These are phyloP conservation scores for Entelurus aequoreus DNA, from an alignment of 2,113 vertebrate genomes.

Conservation along the genomic window DNA sequence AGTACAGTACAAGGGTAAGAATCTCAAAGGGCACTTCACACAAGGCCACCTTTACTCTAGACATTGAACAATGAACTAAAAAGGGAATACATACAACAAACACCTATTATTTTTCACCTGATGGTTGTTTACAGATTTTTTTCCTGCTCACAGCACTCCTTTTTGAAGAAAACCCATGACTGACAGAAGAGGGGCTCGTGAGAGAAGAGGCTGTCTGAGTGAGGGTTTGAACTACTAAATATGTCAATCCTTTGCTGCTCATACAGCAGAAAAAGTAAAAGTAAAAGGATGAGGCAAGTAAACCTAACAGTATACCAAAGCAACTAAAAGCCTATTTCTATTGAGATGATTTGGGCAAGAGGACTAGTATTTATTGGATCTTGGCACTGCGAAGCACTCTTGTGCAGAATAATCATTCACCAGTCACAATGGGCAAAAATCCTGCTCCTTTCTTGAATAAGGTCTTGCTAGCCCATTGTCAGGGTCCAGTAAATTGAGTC, in stretches of 20 bases:
- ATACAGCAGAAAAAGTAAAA: conserved; percentile 32
- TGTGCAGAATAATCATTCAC: conserved; percentile 43
- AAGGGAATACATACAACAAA: conserved; percentile 15
- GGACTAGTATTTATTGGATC: conserved; percentile 33
- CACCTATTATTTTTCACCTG: conserved; percentile 33
- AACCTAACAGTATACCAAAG: conserved; percentile 35
- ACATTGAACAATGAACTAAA: conserved; percentile 30
- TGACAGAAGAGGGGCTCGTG: conserved; percentile 41
- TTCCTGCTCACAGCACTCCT: conserved; percentile 19
- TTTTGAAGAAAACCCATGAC: conserved; percentile 48
- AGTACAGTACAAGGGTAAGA: conserved; percentile 56
- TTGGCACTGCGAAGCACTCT: conserved; percentile 9
- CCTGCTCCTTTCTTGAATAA: conserved; percentile 42
- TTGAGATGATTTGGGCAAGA: conserved; percentile 20
- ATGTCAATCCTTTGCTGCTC: conserved; percentile 23
- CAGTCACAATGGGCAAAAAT: conserved; percentile 53
- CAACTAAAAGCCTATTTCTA: conserved; percentile 37
- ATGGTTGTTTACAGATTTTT: conserved; percentile 44
- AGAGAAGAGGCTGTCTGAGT: conserved; percentile 26
- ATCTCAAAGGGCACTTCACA: conserved; percentile 49
- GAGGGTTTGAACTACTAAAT: conserved; percentile 42
- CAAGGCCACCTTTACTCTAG: conserved; percentile 36
- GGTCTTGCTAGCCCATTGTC: conserved; percentile 48
- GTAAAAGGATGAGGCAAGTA: conserved; percentile 39
- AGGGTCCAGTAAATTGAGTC: conserved; percentile 52